These are phyloP conservation scores for Synergus gifuensis DNA, from an alignment of 2,888 invertebrate genomes.

Conservation along the genomic window DNA sequence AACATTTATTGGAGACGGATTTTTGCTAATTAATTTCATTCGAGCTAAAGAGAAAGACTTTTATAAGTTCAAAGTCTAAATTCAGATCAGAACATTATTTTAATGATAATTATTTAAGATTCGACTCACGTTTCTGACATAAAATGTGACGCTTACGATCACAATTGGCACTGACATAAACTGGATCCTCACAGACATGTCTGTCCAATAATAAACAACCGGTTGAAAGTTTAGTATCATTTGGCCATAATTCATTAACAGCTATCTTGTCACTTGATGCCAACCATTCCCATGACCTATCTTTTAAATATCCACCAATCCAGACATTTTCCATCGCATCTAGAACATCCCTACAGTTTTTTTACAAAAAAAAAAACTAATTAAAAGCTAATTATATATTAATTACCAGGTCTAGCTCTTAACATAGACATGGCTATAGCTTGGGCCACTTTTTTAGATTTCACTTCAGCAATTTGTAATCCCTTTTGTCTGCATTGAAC, in stretches of 20 bases:
- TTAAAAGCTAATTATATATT: not conserved
- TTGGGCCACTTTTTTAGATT: slow-evolving; percentile 51
- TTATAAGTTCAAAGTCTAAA: not conserved
- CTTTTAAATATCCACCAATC: slow-evolving; percentile 60
- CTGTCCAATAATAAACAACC: slow-evolving; percentile 62
- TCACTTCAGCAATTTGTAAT: slow-evolving; percentile 58
- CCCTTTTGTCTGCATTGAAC: slow-evolving; percentile 54
- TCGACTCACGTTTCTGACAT: slow-evolving; percentile 59
- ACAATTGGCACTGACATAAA: slow-evolving; percentile 56
- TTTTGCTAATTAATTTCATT: slow-evolving; percentile 40
- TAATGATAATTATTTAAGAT: not conserved
- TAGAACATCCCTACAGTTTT: slow-evolving; percentile 1
- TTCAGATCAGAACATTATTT: not conserved
- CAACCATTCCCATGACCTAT: slow-evolving; percentile 60
- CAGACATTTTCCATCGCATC: slow-evolving; percentile 62
- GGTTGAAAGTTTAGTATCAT: slow-evolving; percentile 42
- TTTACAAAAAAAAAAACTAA: not conserved
- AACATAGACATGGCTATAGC: slow-evolving; percentile 55
- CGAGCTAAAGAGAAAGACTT: slow-evolving; percentile 44
- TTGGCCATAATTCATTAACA: slow-evolving; percentile 53
- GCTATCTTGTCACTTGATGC: slow-evolving; percentile 54
- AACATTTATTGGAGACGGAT: slow-evolving; percentile 46
- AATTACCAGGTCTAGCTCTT: slow-evolving; percentile 57
- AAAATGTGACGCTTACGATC: slow-evolving; percentile 58
- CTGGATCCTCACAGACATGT: slow-evolving; percentile 56